These are phyloP conservation scores for Zygaena filipendulae DNA, from an alignment of 2,888 invertebrate genomes.

Conservation along the genomic window DNA sequence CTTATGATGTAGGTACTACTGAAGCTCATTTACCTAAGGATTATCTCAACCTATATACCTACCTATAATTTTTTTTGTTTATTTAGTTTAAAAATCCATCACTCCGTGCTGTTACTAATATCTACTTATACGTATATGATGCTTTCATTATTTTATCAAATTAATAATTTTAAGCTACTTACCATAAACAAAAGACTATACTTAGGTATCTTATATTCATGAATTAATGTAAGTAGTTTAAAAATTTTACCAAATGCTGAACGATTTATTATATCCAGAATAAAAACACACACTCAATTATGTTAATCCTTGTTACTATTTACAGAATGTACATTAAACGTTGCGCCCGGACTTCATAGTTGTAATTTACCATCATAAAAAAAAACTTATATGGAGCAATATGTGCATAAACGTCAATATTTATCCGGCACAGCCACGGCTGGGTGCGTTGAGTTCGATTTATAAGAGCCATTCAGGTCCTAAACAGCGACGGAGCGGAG, in stretches of 20 bases:
- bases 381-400: slow-evolving; percentile 67
- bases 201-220: too few relatives aligned
- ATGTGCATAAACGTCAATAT: slow-evolving; percentile 67
- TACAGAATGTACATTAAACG: slow-evolving; percentile 44
- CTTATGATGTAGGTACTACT: too few relatives aligned
- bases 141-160: too few relatives aligned
- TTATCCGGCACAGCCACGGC: slow-evolving; percentile 31
- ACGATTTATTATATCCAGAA: slow-evolving; percentile 44
- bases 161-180: too few relatives aligned
- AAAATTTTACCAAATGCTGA: background rate
- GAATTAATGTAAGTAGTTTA: background rate
- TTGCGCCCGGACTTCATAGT: slow-evolving; percentile 54
- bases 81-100: too few relatives aligned
- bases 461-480: slow-evolving; percentile 44
- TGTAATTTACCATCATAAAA: slow-evolving; percentile 64
- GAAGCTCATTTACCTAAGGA: too few relatives aligned
- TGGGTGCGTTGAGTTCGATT: slow-evolving; percentile 35
- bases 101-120: too few relatives aligned
- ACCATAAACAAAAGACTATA: too few relatives aligned
- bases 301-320: slow-evolving; percentile 58
- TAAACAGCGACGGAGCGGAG: slow-evolving; percentile 37
- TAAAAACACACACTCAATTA: slow-evolving; percentile 49
- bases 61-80: too few relatives aligned
- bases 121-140: too few relatives aligned
- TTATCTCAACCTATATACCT: too few relatives aligned